Conservation (phyloP, 2,888 invertebrate genomes). For the Lasioglossum oenotherae region DNA sequence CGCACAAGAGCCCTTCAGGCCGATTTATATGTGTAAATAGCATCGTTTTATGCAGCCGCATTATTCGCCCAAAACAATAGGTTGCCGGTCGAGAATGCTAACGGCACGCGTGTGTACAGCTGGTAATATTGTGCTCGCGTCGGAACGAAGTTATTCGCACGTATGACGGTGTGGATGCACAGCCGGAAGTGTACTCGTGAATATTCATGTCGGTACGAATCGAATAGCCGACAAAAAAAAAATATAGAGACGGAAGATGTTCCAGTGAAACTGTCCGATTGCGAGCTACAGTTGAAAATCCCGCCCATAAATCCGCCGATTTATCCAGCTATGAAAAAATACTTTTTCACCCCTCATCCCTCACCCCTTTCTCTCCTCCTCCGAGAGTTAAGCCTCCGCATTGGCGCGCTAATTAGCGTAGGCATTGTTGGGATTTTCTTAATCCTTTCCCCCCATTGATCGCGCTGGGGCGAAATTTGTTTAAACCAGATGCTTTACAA, state of each 20-base stretch:
- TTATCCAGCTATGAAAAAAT: neutral
- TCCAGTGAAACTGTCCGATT: neutral
- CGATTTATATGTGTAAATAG: conserved; percentile 45
- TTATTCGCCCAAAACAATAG: conserved; percentile 35
- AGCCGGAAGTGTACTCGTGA: neutral
- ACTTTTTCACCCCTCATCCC: neutral
- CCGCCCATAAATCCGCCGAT: neutral
- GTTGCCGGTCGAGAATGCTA: neutral
- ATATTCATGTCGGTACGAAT: conserved; percentile 19
- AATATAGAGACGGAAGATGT: neutral
- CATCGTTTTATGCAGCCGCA: neutral
- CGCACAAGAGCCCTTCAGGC: neutral
- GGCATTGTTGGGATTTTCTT: neutral
- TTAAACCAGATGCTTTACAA: conserved; percentile 1
- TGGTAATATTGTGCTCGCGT: neutral
- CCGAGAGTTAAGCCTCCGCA: conserved; percentile 28
- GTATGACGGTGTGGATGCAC: neutral
- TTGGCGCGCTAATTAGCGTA: conserved; percentile 33
- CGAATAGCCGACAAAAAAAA: neutral
- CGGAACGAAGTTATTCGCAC: neutral
- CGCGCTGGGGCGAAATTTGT: neutral
- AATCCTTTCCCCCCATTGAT: neutral
- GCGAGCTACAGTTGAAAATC: neutral
- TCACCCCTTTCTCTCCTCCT: neutral
- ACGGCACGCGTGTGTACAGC: neutral